These are phyloP conservation scores for Tor tambroides DNA, from an alignment of 2,113 vertebrate species.

Conservation along the genomic window DNA sequence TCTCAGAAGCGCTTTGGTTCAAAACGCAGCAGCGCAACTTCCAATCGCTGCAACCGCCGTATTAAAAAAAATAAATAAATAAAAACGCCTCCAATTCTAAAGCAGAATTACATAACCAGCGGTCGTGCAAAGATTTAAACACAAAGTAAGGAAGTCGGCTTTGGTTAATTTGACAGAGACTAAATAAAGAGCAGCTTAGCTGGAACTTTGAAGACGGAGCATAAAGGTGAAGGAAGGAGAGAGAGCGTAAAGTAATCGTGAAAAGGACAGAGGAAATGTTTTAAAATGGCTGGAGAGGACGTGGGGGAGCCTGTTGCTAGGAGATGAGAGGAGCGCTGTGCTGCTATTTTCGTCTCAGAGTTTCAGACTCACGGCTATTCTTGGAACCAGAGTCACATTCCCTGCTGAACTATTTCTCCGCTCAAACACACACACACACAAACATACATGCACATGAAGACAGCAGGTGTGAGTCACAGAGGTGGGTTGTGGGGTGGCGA, in stretches of 20 bases:
- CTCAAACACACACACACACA: conserved; percentile 18
- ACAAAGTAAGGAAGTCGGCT: neutral
- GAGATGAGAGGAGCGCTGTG: conserved; percentile 71
- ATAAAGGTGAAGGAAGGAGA: conserved; percentile 3
- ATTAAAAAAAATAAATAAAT: neutral
- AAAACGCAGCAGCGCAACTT: neutral
- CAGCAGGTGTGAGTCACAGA: conserved; percentile 42
- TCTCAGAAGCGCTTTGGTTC: neutral
- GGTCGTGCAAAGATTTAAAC: neutral
- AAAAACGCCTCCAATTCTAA: conserved; percentile 32
- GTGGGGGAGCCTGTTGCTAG: conserved; percentile 80
- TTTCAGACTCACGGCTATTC: conserved; percentile 80
- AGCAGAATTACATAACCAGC: conserved; percentile 40
- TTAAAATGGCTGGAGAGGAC: conserved; percentile 70
- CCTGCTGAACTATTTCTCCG: conserved; percentile 64
- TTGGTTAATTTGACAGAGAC: conserved; percentile 3
- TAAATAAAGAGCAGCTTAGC: conserved; percentile 38
- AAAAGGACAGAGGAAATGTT: conserved; percentile 56
- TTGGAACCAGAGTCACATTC: conserved; percentile 79
- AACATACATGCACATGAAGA: conserved; percentile 35
- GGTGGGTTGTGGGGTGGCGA: conserved; percentile 9
- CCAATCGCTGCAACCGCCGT: neutral
- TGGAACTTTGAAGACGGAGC: conserved; percentile 26
- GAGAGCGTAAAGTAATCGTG: conserved; percentile 26
- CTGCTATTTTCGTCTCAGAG: conserved; percentile 79